Evolutionary conservation across 2,113 vertebrate genomes (phyloP), one percentile per base, ranked within the genome.

Genomic region (Otus sunia): DNA sequence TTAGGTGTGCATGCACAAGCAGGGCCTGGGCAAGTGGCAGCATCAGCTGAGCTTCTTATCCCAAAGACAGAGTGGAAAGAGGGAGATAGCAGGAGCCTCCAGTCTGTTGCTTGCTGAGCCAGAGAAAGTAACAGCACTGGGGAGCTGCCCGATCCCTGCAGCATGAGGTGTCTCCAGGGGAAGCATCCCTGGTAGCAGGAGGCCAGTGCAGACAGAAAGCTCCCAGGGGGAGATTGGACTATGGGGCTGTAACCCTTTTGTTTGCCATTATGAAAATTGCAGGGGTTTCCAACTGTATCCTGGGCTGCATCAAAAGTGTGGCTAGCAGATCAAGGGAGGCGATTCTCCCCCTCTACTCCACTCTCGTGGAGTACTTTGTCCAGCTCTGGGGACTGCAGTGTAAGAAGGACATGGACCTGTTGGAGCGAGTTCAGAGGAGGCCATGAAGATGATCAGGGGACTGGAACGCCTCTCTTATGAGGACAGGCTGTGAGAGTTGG

Each of bases 71-170:
- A 11, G 22, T 25, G 27, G 68, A 63, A 86, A 34, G 8, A 63
- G 20, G 21, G 68, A 86, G 32, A 23, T 3, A 32, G 25, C 1
- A 4, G 32, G 41, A 86, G 7, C 14, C 14, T 68, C 27, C 1
- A 0, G 11, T 75, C 60, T 45, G 23, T 29, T 2, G 0, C 9
- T 9, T 49, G 32, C 16, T 37, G 32, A 75, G 39, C 9, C 10
- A 26, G 11, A n/a, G 36, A 63, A 56, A 4, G 11, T 50, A 47
- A 32, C 30, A 9, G 15, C 20, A 10, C 3, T 2, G 2, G 14
- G 18, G 43, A 66, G 9, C 47, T 68, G 50, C 27, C 0, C 3
- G 11, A 15, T 34, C 11, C 41, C 47, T 71, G n/a, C 17, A 55
- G 45, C 1, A 6, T 9, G 30, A 43, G 30, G 9, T 20, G 19